These are phyloP conservation scores for Carterocephalus palaemon DNA, from an alignment of 2,888 invertebrate species.

Conservation along the genomic window DNA sequence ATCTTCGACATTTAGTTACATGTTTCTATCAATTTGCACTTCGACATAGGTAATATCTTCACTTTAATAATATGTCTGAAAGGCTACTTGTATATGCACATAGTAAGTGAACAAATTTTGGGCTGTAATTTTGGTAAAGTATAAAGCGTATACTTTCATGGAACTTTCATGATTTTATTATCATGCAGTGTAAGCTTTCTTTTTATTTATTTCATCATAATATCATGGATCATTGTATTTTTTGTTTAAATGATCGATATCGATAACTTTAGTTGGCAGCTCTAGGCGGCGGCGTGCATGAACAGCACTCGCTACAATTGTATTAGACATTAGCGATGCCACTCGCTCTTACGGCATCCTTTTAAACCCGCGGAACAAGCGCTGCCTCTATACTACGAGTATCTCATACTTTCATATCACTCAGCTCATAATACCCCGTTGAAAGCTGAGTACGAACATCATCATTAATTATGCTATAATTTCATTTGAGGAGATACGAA, in stretches of 20 bases:
- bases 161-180: too few species aligned
- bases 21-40: too few species aligned
- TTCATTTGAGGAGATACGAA: constrained; percentile 14
- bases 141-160: too few species aligned
- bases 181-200: too few species aligned
- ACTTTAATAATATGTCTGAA: too few species aligned
- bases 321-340: constrained; percentile 61
- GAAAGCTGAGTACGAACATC: constrained; percentile 10
- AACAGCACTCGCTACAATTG: constrained; percentile 59
- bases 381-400: constrained; percentile 1
- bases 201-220: too few species aligned
- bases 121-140: too few species aligned
- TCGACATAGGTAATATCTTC: too few species aligned
- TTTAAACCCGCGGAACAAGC: constrained; percentile 25
- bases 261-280: constrained; percentile 18
- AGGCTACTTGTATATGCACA: too few species aligned
- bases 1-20: too few species aligned
- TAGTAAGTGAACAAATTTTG: too few species aligned
- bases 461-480: constrained; percentile 27
- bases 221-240: too few species aligned
- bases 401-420: constrained; percentile 14
- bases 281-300: constrained; percentile 39
- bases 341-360: constrained; percentile 41
- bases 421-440: constrained; percentile 5
- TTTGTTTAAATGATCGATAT: constrained; percentile 20